Base-by-base conservation (phyloP, 2,797 vertebrate species). In the Gallirallus australis region DNA sequence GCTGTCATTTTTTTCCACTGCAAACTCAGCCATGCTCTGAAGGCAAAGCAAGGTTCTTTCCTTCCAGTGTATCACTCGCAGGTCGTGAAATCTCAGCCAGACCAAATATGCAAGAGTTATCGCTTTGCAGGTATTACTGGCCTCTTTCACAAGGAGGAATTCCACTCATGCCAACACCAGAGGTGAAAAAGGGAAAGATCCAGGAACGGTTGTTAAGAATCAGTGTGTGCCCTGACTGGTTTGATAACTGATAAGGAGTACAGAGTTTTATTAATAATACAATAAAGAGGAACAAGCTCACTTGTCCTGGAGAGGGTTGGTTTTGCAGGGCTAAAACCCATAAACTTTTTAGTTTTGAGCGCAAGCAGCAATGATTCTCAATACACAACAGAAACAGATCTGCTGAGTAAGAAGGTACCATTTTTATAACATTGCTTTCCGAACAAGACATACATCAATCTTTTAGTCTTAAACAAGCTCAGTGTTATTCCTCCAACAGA, bases 381-480 rank as follows among this genome's bases (percentile, higher is more conserved):
- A 54, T 40, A 42, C n/a, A 69, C 48, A 81, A 78, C 57, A 69
- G 65, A 27, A 94, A 42, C 56, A 88, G 30, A 86, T 88, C 30
- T 95, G 88, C 80, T 79, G 82, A 81, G 80, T 92, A 66, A 94
- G 86, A 90, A 84, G 66, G 28, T 77, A 76, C n/a, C 12, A 12
- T 65, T 96, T 86, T 94, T 86, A 90, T 54, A 56, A 66, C 85
- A 50, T 8, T 48, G 35, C 56, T 90, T 86, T 92, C 70, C 77
- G 75, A 94, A 82, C 59, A 90, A 64, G 47, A 24, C 6, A 7
- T 33, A 35, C 53, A 68, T 92, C 82, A 65, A 7, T 81, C 81
- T 92, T 83, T 82, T 66, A 27, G 39, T 84, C 70, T 84, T 94
- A 89, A 94, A 91, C 64, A 91, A 92, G n/a, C 37, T 88, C 61